These are phyloP conservation scores for Pomacea canaliculata DNA, from an alignment of 2,888 invertebrate species.

Conservation along the genomic window DNA sequence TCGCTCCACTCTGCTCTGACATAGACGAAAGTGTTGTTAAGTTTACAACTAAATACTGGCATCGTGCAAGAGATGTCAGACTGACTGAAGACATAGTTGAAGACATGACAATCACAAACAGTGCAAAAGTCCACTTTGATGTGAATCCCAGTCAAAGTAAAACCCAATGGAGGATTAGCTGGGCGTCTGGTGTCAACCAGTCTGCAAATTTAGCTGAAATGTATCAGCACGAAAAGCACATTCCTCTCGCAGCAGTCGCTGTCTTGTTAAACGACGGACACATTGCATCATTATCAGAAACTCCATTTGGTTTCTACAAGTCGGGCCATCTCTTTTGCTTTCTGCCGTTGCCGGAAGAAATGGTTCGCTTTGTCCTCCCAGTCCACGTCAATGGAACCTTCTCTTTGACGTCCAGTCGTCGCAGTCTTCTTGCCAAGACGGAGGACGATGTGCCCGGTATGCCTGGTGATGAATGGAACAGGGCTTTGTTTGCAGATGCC, in stretches of 20 bases:
- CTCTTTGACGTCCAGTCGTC: conserved; percentile 55
- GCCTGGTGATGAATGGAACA: conserved; percentile 45
- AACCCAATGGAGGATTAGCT: conserved; percentile 35
- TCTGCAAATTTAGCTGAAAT: conserved; percentile 18
- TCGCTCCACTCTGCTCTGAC: background rate
- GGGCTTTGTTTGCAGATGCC: conserved; percentile 41
- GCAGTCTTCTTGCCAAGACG: conserved; percentile 44
- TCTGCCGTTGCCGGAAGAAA: conserved; percentile 30
- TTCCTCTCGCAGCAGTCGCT: conserved; percentile 34
- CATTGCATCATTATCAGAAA: background rate
- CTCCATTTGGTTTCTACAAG: conserved; percentile 38
- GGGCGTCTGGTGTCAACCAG: conserved; percentile 35
- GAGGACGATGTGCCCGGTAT: conserved; percentile 50
- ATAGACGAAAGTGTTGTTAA: background rate
- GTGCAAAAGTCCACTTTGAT: background rate
- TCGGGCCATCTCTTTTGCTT: conserved; percentile 43
- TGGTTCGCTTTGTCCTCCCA: conserved; percentile 38
- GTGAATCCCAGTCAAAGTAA: background rate
- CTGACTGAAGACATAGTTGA: conserved; percentile 1
- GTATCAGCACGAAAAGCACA: conserved; percentile 27
- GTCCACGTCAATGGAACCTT: conserved; percentile 64
- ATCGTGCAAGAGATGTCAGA: background rate
- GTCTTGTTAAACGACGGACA: background rate
- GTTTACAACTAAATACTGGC: background rate
- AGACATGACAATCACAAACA: background rate